Evolutionary conservation across 1,140 invertebrate genomes (phyloP), one percentile per base, ranked within the genome.

Genomic region (Ceratosolen solmsi): DNA sequence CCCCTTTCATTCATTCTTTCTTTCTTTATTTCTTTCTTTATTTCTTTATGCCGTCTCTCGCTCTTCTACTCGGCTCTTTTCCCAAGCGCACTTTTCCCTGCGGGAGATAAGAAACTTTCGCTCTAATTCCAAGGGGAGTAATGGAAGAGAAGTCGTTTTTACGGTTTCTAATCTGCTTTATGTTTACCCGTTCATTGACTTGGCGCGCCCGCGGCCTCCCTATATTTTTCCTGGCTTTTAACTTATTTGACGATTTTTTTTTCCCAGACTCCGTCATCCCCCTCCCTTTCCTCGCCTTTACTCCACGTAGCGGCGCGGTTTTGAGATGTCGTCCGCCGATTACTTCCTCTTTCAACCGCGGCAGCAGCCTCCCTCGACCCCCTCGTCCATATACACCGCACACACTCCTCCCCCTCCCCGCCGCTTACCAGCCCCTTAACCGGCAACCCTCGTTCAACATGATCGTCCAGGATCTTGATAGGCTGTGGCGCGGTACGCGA

Each of bases 151-250:
- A 72, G 63, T 82, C 60, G 73, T 60, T 78, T 77, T 82, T 82
- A 63, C 74, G 68, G 80, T 71, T 82, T 82, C 76, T 82, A 82
- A 82, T 82, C 81, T 82, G 81, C 71, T 82, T 78, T 78, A 78
- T 79, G 76, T 82, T 82, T 82, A 74, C 81, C 41, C 65, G 65
- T 38, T 68, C 73, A 74, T 71, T 76, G 60, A 78, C 65, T 78
- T 30, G 54, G 9, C 73, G 38, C 74, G 33, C n/a, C 30, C 27
- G n/a, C 63, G 27, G 56, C 56, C 51, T 49, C 13, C 33, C 9
- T 75, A 8, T n/a, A 56, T 73, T 63, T 51, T 65, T 33, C 58
- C 54, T 56, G 38, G 70, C 79, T 80, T 80, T 73, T 80, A 80
- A 80, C 79, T 63, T 80, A 80, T 73, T 73, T 80, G 79, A 73